phyloP scores from a whole-genome alignment of 2,888 invertebrate species.

The Xanthostigma xanthostigma region DNA sequence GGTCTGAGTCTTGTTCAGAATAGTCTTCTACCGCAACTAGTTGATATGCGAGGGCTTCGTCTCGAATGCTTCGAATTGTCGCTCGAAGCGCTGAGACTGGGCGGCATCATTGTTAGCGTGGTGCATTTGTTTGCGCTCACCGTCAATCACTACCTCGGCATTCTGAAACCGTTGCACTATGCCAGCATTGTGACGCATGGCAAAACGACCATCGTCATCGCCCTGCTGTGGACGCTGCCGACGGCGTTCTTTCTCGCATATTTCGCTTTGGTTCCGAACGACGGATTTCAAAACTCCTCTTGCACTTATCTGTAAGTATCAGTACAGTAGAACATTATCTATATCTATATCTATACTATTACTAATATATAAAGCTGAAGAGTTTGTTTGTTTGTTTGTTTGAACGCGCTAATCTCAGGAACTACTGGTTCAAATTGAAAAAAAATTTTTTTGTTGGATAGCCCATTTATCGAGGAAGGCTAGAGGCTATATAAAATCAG shows the following conservation, averaged over 20 bases:
- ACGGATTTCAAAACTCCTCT: slow-evolving; percentile 27
- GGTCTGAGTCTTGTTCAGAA: slow-evolving; percentile 37
- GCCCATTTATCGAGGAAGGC: too few relatives aligned
- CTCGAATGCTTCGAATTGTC: slow-evolving; percentile 23
- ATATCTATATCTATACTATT: too few relatives aligned
- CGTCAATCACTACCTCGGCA: slow-evolving; percentile 51
- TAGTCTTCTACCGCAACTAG: slow-evolving; percentile 29
- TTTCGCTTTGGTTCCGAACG: slow-evolving; percentile 31
- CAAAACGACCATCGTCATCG: slow-evolving; percentile 32
- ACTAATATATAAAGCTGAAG: too few relatives aligned
- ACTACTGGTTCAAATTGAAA: too few relatives aligned
- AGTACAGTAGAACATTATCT: too few relatives aligned
- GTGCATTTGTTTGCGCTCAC: slow-evolving; percentile 45
- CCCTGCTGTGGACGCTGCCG: slow-evolving; percentile 40
- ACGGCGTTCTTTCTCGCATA: slow-evolving; percentile 33
- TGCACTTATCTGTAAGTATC: slow-evolving; percentile 13
- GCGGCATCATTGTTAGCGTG: slow-evolving; percentile 44
- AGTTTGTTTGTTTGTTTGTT: too few relatives aligned
- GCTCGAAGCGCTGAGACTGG: slow-evolving; percentile 35
- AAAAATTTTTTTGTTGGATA: too few relatives aligned
- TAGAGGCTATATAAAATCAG: too few relatives aligned
- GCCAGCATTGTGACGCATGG: slow-evolving; percentile 33
- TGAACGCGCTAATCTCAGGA: too few relatives aligned
- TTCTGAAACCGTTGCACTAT: slow-evolving; percentile 38
- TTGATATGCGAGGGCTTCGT: slow-evolving; percentile 19